Evolutionary conservation across 2,888 invertebrate species (phyloP).

Genomic region (Mesorhabditis sp.): DNA sequence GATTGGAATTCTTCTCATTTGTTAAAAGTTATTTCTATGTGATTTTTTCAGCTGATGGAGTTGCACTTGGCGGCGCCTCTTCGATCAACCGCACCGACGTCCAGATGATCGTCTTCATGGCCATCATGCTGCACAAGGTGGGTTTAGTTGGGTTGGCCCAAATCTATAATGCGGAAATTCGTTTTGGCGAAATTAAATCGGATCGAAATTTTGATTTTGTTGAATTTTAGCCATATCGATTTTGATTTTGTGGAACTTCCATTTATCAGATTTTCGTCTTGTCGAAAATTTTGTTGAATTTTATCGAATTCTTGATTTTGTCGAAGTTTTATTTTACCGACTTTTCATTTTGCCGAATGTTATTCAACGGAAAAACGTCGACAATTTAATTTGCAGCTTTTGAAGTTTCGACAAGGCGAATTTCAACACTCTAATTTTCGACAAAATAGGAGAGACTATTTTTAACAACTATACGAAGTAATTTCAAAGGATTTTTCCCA

Average conservation of each 20-base stretch:
- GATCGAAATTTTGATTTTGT: no score
- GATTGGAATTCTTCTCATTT: background rate
- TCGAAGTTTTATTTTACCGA: background rate
- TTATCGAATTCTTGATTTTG: background rate
- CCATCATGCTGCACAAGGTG: constrained; percentile 96
- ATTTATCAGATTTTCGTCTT: background rate
- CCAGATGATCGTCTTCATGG: constrained; percentile 92
- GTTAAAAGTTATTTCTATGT: background rate
- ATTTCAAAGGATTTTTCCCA: constrained; percentile 13
- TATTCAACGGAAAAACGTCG: no score
- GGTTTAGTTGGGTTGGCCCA: constrained; percentile 15
- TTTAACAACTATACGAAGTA: no score
- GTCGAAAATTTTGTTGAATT: background rate
- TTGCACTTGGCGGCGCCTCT: constrained; percentile 95
- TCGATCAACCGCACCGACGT: constrained; percentile 92
- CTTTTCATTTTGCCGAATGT: no score
- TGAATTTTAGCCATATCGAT: no score
- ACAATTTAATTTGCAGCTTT: no score
- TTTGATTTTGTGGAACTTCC: no score
- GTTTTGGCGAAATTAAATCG: no score
- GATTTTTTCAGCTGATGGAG: constrained; percentile 76
- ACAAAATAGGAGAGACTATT: no score
- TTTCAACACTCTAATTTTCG: no score
- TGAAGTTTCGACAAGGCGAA: no score
- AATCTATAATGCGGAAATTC: no score